phyloP scores from a whole-genome alignment of 2,113 vertebrate genomes.

The Verasper variegatus region DNA sequence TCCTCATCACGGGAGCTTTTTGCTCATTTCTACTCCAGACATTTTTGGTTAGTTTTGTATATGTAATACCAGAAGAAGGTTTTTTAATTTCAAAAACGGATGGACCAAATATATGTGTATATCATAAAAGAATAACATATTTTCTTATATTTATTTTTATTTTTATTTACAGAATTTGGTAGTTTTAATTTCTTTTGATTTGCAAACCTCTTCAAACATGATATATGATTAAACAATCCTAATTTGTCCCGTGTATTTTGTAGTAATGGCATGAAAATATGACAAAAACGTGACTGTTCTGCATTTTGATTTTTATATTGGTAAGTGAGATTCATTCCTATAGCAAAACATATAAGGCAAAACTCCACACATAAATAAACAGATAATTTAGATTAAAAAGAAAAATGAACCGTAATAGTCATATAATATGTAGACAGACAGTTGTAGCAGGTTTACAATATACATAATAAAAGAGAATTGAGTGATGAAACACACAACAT shows the following conservation, averaged over 20 bases:
- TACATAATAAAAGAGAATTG: background rate
- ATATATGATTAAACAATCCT: background rate
- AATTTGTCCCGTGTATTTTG: background rate
- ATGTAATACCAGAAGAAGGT: background rate
- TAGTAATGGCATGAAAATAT: background rate
- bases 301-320: background rate
- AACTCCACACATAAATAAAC: background rate
- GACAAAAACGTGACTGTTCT: background rate
- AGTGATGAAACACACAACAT: background rate
- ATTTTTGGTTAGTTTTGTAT: background rate
- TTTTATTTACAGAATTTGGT: background rate
- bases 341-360: background rate
- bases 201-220: too few species aligned
- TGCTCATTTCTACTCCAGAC: background rate
- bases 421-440: background rate
- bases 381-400: background rate
- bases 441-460: background rate
- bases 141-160: too few species aligned
- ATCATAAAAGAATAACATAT: background rate
- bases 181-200: background rate
- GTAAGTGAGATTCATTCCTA: background rate
- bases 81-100: too few species aligned
- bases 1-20: background rate
- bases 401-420: background rate
- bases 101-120: background rate